phyloP scores from a whole-genome alignment of 2,113 vertebrate species.

The Coreoperca whiteheadi region DNA sequence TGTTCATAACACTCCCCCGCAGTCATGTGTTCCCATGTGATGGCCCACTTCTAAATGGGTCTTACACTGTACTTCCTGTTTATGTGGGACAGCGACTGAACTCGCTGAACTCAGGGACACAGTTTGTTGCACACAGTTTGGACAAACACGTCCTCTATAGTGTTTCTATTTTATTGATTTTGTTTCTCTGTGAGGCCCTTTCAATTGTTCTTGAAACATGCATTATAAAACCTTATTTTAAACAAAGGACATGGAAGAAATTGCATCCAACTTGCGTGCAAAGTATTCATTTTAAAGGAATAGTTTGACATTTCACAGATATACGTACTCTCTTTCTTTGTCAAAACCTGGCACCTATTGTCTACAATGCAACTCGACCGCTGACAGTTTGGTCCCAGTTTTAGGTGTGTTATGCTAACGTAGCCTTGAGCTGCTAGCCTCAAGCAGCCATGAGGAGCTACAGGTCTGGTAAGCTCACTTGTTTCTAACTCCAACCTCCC shows the following conservation, averaged over 20 bases:
- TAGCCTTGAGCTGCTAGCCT: too few species aligned
- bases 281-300: neutral
- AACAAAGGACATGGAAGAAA: neutral
- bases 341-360: neutral
- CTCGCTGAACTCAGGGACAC: neutral
- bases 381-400: neutral
- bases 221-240: neutral
- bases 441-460: neutral
- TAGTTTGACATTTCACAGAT: neutral
- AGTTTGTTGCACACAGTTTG: neutral
- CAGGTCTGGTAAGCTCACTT: neutral
- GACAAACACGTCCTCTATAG: neutral
- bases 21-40: constrained; percentile 43
- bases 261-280: neutral
- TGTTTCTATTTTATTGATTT: neutral
- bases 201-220: neutral
- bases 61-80: constrained; percentile 30
- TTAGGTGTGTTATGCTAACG: too few species aligned
- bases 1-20: neutral
- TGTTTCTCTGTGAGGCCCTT: neutral
- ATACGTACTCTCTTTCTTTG: neutral
- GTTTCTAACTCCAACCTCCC: neutral
- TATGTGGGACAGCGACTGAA: constrained; percentile 19
- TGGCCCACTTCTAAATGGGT: constrained; percentile 48
- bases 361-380: neutral